Evolutionary conservation across 2,113 vertebrate genomes (phyloP).

Genomic region (Bagarius yarrelli): DNA sequence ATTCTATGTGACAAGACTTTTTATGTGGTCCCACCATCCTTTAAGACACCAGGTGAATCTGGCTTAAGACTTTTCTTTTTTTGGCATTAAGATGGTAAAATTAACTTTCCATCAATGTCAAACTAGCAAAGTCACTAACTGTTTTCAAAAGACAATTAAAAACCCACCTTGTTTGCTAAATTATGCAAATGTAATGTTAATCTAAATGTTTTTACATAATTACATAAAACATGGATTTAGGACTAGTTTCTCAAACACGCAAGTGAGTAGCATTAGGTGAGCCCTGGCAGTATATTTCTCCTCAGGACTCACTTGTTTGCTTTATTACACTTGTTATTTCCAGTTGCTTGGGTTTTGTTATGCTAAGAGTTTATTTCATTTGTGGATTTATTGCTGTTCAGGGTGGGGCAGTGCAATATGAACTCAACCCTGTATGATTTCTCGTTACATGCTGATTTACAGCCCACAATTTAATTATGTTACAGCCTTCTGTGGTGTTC

Average conservation of each 20-base stretch:
- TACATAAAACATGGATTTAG: neutral
- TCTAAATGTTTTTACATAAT: too few species aligned
- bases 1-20: neutral
- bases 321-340: slow-evolving; percentile 28
- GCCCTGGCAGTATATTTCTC: neutral
- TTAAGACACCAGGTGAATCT: too few species aligned
- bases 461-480: slow-evolving; percentile 76
- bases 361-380: slow-evolving; percentile 64
- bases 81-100: too few species aligned
- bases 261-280: neutral
- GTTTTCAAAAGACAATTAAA: too few species aligned
- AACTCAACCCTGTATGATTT: slow-evolving; percentile 71
- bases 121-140: too few species aligned
- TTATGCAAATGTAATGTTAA: too few species aligned
- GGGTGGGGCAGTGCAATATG: slow-evolving; percentile 47
- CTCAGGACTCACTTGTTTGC: slow-evolving; percentile 8
- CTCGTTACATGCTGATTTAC: slow-evolving; percentile 74
- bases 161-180: too few species aligned
- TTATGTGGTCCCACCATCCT: neutral
- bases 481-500: slow-evolving; percentile 61
- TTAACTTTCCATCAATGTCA: too few species aligned
- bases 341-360: slow-evolving; percentile 60
- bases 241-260: neutral
- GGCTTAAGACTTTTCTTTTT: too few species aligned
- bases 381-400: slow-evolving; percentile 67